Conservation (phyloP, 1,140 invertebrate genomes). For the Anastatus disparis region DNA sequence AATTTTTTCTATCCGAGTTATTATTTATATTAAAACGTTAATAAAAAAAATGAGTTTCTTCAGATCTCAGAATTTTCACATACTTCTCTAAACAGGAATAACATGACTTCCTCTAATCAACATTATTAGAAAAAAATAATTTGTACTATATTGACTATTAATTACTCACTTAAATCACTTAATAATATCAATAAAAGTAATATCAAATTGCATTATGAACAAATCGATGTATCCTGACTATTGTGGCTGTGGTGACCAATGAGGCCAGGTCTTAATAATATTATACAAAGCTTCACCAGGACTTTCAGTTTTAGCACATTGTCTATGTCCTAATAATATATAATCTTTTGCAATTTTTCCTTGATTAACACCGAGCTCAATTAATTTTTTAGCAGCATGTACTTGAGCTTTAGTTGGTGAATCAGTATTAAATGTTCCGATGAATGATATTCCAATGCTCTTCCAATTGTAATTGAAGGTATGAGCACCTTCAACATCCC, state of each 20-base stretch:
- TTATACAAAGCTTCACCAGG: conserved; percentile 74
- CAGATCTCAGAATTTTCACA: too few relatives aligned
- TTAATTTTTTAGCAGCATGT: conserved; percentile 70
- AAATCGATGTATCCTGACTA: too few relatives aligned
- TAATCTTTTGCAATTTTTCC: conserved; percentile 73
- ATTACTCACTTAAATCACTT: too few relatives aligned
- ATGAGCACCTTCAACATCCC: conserved; percentile 78
- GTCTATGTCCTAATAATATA: conserved; percentile 76
- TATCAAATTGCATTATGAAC: too few relatives aligned
- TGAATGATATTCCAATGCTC: conserved; percentile 81
- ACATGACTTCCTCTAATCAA: too few relatives aligned
- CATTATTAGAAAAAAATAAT: too few relatives aligned
- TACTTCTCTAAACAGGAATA: too few relatives aligned
- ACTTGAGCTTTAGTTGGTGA: conserved; percentile 64
- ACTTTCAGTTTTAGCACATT: conserved; percentile 75
- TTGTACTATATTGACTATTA: too few relatives aligned
- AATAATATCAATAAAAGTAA: too few relatives aligned
- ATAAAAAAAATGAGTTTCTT: too few relatives aligned
- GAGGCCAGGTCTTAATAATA: conserved; percentile 74
- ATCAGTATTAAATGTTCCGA: conserved; percentile 55
- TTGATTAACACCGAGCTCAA: conserved; percentile 71
- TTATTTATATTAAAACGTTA: too few relatives aligned
- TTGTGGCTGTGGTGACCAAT: conserved; percentile 62
- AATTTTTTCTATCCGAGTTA: too few relatives aligned
- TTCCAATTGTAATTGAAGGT: conserved; percentile 76